Evolutionary conservation across 2,888 invertebrate genomes (phyloP).

Genomic region (Ethmia dodecea): DNA sequence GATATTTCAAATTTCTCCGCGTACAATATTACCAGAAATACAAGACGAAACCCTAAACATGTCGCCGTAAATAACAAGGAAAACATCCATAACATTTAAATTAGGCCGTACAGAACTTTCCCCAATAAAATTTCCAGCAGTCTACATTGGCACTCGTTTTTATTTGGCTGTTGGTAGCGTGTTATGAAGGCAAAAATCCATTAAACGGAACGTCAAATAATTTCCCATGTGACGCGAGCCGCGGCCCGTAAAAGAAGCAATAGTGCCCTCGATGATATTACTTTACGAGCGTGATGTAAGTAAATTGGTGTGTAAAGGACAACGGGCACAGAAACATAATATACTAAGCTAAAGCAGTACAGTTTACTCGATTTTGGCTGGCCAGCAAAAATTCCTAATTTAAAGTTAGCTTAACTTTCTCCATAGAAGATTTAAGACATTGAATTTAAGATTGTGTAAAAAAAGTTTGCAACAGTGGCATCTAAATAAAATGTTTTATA

Average conservation of each 20-base stretch:
- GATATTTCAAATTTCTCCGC: too few relatives aligned
- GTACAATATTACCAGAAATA: neutral
- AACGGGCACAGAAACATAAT: slow-evolving; percentile 50
- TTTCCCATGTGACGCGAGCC: slow-evolving; percentile 76
- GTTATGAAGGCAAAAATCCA: slow-evolving; percentile 77
- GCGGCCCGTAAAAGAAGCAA: slow-evolving; percentile 76
- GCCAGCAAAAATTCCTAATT: too few relatives aligned
- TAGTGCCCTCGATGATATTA: slow-evolving; percentile 75
- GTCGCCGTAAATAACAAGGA: slow-evolving; percentile 7
- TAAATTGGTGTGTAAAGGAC: slow-evolving; percentile 76
- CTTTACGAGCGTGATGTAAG: slow-evolving; percentile 73
- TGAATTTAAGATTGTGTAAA: too few relatives aligned
- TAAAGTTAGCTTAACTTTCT: too few relatives aligned
- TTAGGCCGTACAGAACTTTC: slow-evolving; percentile 14
- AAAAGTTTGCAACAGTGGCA: too few relatives aligned
- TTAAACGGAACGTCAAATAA: slow-evolving; percentile 77
- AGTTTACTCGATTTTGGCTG: too few relatives aligned
- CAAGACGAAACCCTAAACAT: neutral
- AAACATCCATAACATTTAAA: slow-evolving; percentile 11
- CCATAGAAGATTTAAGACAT: too few relatives aligned
- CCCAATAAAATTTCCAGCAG: slow-evolving; percentile 33
- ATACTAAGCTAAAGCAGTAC: too few relatives aligned
- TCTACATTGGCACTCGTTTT: slow-evolving; percentile 45
- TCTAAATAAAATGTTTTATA: too few relatives aligned
- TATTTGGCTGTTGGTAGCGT: slow-evolving; percentile 70